Base-by-base conservation (phyloP, 2,888 invertebrate genomes). In the Euspilapteryx auroguttella region DNA sequence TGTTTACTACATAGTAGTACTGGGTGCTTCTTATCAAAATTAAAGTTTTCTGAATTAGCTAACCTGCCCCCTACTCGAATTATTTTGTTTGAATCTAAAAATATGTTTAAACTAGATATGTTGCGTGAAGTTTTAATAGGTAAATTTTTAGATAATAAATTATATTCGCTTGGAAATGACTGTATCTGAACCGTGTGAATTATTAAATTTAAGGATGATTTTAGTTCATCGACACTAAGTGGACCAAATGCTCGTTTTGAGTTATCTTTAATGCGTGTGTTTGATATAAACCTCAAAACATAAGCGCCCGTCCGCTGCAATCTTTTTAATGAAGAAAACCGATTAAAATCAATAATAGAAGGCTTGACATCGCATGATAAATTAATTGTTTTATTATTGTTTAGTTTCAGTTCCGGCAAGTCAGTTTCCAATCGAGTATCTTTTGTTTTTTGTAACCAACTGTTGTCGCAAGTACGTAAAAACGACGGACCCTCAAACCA, bases 21-120 rank as follows among this genome's bases (percentile, higher is more conserved):
- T 14, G 31, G 29, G 8, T 31, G 27, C 10, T 21, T 30, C 25
- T 34, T 34, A 8, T 13, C 20, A 27, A 30, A 32, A 12, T 10
- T 20, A 27, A 30, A 32, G 12, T 12, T 28, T 24, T 32, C 27
- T 13, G 25, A 13, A 8, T 22, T 22, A 9, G 7, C 4, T 22
- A 22, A 22, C n/a, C 22, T 22, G n/a, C 22, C 22, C 4, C 22
- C 22, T 8, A 22, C 22, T 10, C 22, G 7, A 22, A 22, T 22
- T 4, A 22, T 8, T 4, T 22, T 22, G n/a, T 22, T 8, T 22
- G 7, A 4, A n/a, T 22, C 22, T 22, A 22, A 22, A 22, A 22
- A 22, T 22, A 22, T 22, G 22, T 22, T 22, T 9, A 22, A 10
- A n/a, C 22, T n/a, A 22, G 8, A 9, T n/a, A 22, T 22, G 10